These are phyloP conservation scores for Eilema sororculum DNA, from an alignment of 2,888 invertebrate genomes.

Conservation along the genomic window DNA sequence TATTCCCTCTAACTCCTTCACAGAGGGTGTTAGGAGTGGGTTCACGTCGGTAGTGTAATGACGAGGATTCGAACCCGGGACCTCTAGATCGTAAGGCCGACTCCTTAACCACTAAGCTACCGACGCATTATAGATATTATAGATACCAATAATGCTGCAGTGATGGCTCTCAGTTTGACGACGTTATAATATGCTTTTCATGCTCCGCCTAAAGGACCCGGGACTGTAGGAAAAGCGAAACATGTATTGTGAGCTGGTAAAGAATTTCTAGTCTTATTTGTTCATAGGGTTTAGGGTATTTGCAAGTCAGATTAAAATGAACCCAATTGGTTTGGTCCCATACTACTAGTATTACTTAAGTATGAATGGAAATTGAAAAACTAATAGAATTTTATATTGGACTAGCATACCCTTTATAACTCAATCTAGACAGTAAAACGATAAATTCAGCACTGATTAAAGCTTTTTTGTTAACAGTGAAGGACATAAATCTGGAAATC, in stretches of 20 bases:
- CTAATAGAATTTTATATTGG: not conserved
- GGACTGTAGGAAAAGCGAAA: not conserved
- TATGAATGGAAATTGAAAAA: not conserved
- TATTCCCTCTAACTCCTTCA: too few species aligned
- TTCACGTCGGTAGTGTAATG: too few species aligned
- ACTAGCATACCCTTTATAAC: not conserved
- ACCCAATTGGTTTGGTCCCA: not conserved
- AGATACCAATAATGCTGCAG: too few species aligned
- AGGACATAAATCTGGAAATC: slow-evolving; percentile 34
- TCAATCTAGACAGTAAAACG: slow-evolving; percentile 7
- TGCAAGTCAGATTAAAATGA: not conserved
- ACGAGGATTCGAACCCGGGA: too few species aligned
- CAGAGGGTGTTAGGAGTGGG: too few species aligned
- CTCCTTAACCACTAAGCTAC: too few species aligned
- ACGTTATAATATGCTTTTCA: too few species aligned
- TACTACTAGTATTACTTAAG: not conserved
- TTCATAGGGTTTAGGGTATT: too few species aligned
- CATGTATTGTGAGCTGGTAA: not conserved
- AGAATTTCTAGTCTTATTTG: not conserved
- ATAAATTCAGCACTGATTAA: slow-evolving; percentile 6
- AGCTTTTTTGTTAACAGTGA: slow-evolving; percentile 27
- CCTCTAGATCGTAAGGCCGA: too few species aligned
- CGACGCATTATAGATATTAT: too few species aligned
- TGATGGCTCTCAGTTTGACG: too few species aligned
- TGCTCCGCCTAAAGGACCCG: too few species aligned